Evolutionary conservation across 1,140 invertebrate species (phyloP).

Genomic region (Ylistrum balloti): DNA sequence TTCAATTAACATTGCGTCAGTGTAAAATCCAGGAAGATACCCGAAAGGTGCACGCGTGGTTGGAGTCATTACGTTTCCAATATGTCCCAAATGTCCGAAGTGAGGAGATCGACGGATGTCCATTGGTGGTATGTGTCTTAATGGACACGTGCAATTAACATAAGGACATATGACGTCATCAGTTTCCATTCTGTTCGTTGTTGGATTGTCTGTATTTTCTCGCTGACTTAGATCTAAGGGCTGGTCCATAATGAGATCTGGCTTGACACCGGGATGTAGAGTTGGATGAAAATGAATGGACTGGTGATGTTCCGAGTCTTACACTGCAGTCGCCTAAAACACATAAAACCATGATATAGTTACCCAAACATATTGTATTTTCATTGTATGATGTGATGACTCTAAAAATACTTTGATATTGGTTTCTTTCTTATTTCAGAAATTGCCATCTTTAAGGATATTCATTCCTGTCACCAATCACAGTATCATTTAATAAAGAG

Average conservation of each 20-base stretch:
- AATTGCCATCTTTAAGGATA: too few relatives aligned
- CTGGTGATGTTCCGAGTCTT: not conserved
- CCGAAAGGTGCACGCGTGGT: not conserved
- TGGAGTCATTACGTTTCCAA: not conserved
- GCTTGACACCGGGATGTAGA: not conserved
- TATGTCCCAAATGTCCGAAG: not conserved
- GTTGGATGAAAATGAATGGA: not conserved
- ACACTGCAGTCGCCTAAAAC: not conserved
- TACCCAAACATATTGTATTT: not conserved
- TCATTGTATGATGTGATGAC: too few relatives aligned
- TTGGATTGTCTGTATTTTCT: conserved; percentile 44
- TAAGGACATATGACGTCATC: conserved; percentile 61
- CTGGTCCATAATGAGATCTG: conserved; percentile 54
- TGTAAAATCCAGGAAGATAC: not conserved
- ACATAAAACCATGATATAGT: not conserved
- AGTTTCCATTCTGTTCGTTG: conserved; percentile 51
- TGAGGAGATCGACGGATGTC: conserved; percentile 45
- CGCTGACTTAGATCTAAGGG: conserved; percentile 59
- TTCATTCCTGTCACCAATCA: too few relatives aligned
- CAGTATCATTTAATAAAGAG: too few relatives aligned
- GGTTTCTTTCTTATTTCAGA: too few relatives aligned
- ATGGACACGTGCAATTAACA: conserved; percentile 58
- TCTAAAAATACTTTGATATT: too few relatives aligned
- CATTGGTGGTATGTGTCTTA: conserved; percentile 54
- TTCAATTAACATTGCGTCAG: not conserved